These are phyloP conservation scores for Troides helena DNA, from an alignment of 2,888 invertebrate genomes.

Conservation along the genomic window DNA sequence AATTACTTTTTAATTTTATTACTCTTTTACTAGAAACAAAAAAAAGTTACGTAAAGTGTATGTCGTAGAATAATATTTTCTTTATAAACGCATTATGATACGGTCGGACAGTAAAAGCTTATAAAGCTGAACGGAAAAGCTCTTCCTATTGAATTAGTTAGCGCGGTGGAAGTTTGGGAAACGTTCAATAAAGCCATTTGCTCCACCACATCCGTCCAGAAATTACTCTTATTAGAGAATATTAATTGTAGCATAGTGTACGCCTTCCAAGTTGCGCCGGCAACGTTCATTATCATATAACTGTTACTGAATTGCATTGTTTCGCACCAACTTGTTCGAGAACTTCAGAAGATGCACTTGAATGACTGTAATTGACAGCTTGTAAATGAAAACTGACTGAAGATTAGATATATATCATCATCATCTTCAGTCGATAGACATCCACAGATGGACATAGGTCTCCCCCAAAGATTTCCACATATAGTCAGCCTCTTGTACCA, in stretches of 20 bases:
- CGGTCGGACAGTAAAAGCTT: too few species aligned
- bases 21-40: too few species aligned
- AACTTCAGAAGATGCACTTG: slow-evolving; percentile 3
- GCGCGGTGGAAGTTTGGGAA: neutral
- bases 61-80: too few species aligned
- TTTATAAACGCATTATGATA: too few species aligned
- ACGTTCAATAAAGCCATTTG: slow-evolving; percentile 6
- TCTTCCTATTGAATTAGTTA: too few species aligned
- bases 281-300: slow-evolving; percentile 50
- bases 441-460: too few species aligned
- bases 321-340: slow-evolving; percentile 33
- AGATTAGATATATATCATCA: neutral
- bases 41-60: too few species aligned
- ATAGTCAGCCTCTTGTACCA: too few species aligned
- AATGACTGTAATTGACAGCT: slow-evolving; percentile 15
- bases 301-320: slow-evolving; percentile 53
- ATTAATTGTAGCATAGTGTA: slow-evolving; percentile 43
- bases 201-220: neutral
- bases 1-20: too few species aligned
- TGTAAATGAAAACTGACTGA: slow-evolving; percentile 9
- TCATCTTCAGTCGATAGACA: too few species aligned
- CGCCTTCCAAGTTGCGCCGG: slow-evolving; percentile 42
- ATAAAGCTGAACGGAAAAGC: too few species aligned
- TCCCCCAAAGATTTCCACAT: too few species aligned
- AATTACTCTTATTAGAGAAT: slow-evolving; percentile 25